These are phyloP conservation scores for Trichonephila clavipes DNA, from an alignment of 1,140 invertebrate species.

Conservation along the genomic window DNA sequence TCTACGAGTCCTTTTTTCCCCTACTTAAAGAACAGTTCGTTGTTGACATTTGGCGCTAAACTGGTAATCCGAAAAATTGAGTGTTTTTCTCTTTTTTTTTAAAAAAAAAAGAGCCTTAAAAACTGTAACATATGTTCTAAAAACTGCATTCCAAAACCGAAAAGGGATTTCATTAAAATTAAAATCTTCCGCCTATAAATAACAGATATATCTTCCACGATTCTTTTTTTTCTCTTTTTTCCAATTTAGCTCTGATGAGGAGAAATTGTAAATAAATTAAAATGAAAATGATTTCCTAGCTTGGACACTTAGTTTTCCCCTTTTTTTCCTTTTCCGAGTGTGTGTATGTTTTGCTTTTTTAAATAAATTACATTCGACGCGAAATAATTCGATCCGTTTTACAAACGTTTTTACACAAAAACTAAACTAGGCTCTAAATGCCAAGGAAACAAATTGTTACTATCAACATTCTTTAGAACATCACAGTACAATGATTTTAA, in stretches of 20 bases:
- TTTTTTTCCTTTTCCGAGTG: neutral
- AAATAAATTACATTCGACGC: slow-evolving; percentile 35
- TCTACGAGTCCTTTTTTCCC: neutral
- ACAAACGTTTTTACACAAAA: slow-evolving; percentile 48
- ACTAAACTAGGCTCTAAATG: slow-evolving; percentile 75
- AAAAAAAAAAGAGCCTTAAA: neutral
- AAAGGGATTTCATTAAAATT: slow-evolving; percentile 68
- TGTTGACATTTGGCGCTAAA: slow-evolving; percentile 58
- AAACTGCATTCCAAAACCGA: neutral
- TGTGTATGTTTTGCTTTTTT: neutral
- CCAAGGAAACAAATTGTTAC: slow-evolving; percentile 71
- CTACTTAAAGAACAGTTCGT: slow-evolving; percentile 55
- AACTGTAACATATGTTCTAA: neutral
- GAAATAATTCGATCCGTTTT: neutral
- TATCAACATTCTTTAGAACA: slow-evolving; percentile 76
- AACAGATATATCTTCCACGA: neutral
- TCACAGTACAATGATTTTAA: slow-evolving; percentile 73
- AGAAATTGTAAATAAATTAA: slow-evolving; percentile 56
- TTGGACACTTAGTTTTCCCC: slow-evolving; percentile 40
- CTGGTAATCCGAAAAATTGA: neutral
- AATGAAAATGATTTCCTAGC: slow-evolving; percentile 68
- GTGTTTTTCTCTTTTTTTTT: neutral
- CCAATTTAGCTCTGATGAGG: slow-evolving; percentile 58
- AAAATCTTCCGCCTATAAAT: slow-evolving; percentile 54
- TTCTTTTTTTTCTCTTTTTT: neutral